Base-by-base conservation (phyloP, 2,888 invertebrate genomes). In the Hyalella azteca region DNA sequence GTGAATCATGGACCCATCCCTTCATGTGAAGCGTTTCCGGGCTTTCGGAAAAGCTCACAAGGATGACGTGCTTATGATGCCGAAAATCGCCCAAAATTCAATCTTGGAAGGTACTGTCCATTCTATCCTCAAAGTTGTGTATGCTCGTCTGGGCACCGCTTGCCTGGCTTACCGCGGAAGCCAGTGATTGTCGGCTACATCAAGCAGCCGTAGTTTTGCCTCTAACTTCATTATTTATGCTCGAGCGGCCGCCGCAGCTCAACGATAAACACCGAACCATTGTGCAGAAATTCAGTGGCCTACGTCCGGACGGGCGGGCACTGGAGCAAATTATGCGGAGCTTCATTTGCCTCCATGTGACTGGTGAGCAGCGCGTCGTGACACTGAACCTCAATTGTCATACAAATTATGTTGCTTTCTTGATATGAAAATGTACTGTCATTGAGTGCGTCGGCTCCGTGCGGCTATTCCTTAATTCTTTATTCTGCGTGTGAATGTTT, bases 151-250 rank as follows among this genome's bases (percentile, higher is more conserved):
- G 19, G 29, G 29, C 36, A 32, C 36, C 66, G 11, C 39, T 7
- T 15, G 66, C 19, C 66, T 15, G n/a, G 19, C 66, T 66, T 29
- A 36, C 36, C 7, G 36, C 29, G 4, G 36, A 66, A 66, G 66
- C 66, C 39, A 66, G 36, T 36, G 29, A 39, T 36, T 66, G 22
- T 66, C 66, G 29, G 66, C 66, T 66, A 66, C 66, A 66, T 66
- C 66, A 66, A 66, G 66, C 22, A 39, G 66, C 66, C 36, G 36
- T 36, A 66, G 66, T 66, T 66, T 66, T 66, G 66, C 66, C 66
- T 66, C 66, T 66, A 66, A 66, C 66, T 66, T 66, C 66, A 66
- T 66, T 66, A 66, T 66, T 66, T 66, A 66, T 66, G 66, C 66
- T 36, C 66, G 39, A 66, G 66, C 66, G 66, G 66, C 36, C 22